Conservation (phyloP, 1,140 invertebrate species). For the Himalopsyche phryganea region DNA sequence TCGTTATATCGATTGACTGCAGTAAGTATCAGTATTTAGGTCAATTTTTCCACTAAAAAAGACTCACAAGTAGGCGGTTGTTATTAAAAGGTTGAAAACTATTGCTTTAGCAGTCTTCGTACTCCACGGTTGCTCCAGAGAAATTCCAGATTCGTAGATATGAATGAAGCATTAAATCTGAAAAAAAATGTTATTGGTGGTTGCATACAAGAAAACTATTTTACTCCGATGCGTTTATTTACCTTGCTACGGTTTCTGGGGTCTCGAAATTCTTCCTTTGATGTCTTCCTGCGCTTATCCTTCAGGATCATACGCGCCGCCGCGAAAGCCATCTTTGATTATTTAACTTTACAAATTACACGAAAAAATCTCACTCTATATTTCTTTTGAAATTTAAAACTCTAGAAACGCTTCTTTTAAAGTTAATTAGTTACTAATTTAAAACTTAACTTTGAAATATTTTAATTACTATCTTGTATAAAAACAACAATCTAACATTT, state of each 20-base stretch:
- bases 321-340: constrained; percentile 71
- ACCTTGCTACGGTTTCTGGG: constrained; percentile 77
- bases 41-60: too few relatives aligned
- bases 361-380: constrained; percentile 20
- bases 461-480: too few relatives aligned
- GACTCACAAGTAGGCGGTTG: too few relatives aligned
- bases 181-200: neutral
- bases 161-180: too few relatives aligned
- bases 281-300: constrained; percentile 72
- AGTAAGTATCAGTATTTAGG: too few relatives aligned
- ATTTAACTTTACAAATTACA: neutral
- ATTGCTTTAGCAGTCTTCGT: too few relatives aligned
- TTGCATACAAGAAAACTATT: neutral
- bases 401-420: neutral
- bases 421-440: neutral
- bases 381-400: neutral
- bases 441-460: neutral
- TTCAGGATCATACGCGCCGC: constrained; percentile 79
- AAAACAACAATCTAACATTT: too few relatives aligned
- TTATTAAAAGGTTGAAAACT: too few relatives aligned
- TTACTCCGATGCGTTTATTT: constrained; percentile 38
- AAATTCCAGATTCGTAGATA: too few relatives aligned
- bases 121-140: too few relatives aligned
- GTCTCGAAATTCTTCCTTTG: constrained; percentile 69
- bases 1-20: too few relatives aligned